phyloP scores from a whole-genome alignment of 1,140 invertebrate species.

The Forficula auricularia region DNA sequence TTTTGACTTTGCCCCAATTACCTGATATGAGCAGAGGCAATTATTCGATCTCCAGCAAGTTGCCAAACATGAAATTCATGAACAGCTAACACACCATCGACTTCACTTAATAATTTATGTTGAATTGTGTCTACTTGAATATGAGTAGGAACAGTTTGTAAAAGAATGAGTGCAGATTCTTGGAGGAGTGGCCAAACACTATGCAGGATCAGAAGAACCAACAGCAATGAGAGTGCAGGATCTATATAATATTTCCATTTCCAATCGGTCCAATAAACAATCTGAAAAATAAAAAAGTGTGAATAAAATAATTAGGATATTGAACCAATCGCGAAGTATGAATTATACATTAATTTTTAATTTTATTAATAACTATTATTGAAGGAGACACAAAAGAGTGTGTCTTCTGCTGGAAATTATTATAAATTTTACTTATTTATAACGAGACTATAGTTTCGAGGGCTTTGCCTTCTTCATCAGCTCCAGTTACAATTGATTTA shows the following conservation, averaged over 20 bases:
- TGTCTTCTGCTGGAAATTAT: too few relatives aligned
- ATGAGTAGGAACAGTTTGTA: slow-evolving; percentile 84
- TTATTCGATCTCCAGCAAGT: slow-evolving; percentile 76
- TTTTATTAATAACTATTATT: too few relatives aligned
- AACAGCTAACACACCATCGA: slow-evolving; percentile 77
- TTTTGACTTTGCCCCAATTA: too few relatives aligned
- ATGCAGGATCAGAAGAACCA: slow-evolving; percentile 61
- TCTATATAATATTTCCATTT: slow-evolving; percentile 67
- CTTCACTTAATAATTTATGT: slow-evolving; percentile 59
- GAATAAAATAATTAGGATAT: too few relatives aligned
- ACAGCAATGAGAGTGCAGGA: slow-evolving; percentile 71
- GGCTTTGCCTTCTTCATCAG: too few relatives aligned
- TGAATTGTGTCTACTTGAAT: slow-evolving; percentile 83
- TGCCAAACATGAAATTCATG: slow-evolving; percentile 94
- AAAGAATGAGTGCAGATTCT: slow-evolving; percentile 71
- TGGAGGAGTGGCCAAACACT: slow-evolving; percentile 74
- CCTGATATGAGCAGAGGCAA: slow-evolving; percentile 82
- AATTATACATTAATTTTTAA: too few relatives aligned
- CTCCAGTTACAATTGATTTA: too few relatives aligned
- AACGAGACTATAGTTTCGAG: too few relatives aligned
- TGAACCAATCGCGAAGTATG: too few relatives aligned
- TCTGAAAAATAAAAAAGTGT: slow-evolving; percentile 4
- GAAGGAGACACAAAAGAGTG: too few relatives aligned
- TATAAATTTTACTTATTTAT: too few relatives aligned
- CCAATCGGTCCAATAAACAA: slow-evolving; percentile 10